Conservation (phyloP, 2,888 invertebrate genomes). For the Ethmia dodecea region DNA sequence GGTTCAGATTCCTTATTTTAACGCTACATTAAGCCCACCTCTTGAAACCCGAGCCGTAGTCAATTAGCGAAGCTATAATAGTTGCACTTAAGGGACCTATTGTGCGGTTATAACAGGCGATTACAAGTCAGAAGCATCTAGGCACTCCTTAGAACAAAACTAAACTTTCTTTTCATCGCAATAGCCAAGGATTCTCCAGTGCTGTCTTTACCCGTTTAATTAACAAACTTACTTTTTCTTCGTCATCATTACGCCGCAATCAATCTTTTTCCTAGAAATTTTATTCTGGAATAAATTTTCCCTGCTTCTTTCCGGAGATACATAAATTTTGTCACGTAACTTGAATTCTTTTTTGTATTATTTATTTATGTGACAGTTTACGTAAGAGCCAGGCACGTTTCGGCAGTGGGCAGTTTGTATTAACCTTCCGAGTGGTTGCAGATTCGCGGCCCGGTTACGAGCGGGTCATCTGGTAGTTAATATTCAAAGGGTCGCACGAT, state of each 20-base stretch:
- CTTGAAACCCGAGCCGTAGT: too few relatives aligned
- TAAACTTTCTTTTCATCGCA: too few relatives aligned
- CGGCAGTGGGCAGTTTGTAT: constrained; percentile 48
- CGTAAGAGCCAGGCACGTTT: constrained; percentile 10
- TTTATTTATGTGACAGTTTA: too few relatives aligned
- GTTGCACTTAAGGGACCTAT: constrained; percentile 22
- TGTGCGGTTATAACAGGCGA: constrained; percentile 20
- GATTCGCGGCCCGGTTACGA: constrained; percentile 56
- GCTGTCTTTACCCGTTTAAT: constrained; percentile 32
- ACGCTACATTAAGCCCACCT: not conserved
- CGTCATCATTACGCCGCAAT: constrained; percentile 25
- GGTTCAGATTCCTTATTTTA: not conserved
- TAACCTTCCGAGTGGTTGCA: constrained; percentile 53
- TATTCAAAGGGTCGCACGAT: constrained; percentile 70
- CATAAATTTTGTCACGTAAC: too few relatives aligned
- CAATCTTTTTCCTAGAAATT: constrained; percentile 10
- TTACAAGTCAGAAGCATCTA: constrained; percentile 20
- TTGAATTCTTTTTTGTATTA: too few relatives aligned
- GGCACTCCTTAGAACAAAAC: constrained; percentile 15
- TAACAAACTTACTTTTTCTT: constrained; percentile 45
- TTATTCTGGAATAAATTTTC: too few relatives aligned
- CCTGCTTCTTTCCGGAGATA: too few relatives aligned
- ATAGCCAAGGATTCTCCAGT: too few relatives aligned
- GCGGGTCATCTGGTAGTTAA: constrained; percentile 69
- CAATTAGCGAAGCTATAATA: constrained; percentile 19